Percentiles rank a stretch among this genome's conserved stretches.
These are phyloP conservation scores for Parelbella ahira DNA, from an alignment of 2,888 invertebrate genomes.

Conservation along the genomic window DNA sequence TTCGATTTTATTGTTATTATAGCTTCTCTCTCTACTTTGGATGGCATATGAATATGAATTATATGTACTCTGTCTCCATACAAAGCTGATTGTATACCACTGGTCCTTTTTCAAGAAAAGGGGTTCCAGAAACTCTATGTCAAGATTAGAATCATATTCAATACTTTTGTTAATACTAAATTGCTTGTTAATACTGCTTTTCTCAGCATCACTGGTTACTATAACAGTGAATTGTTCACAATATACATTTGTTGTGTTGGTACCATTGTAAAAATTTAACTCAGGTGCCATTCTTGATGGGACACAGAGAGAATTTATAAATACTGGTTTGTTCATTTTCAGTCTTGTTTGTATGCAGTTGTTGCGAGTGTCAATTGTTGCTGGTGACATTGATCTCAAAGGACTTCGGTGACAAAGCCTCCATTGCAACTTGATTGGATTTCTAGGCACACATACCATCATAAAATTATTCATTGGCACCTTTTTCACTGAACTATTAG, in stretches of 20 bases:
- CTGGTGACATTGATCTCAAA: slow-evolving; percentile 61
- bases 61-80: slow-evolving; percentile 51
- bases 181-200: slow-evolving; percentile 51
- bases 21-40: slow-evolving; percentile 56
- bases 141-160: slow-evolving; percentile 65
- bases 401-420: slow-evolving; percentile 62
- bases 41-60: slow-evolving; percentile 61
- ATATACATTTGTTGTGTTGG: slow-evolving; percentile 52
- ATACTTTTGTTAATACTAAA: slow-evolving; percentile 60
- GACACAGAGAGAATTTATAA: slow-evolving; percentile 64
- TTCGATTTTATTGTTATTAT: slow-evolving; percentile 51
- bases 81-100: slow-evolving; percentile 67
- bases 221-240: slow-evolving; percentile 62
- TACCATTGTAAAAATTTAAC: slow-evolving; percentile 53
- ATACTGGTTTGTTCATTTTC: slow-evolving; percentile 66
- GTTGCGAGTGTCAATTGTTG: slow-evolving; percentile 57
- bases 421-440: slow-evolving; percentile 57
- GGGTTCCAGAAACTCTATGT: slow-evolving; percentile 62
- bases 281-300: slow-evolving; percentile 68
- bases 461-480: slow-evolving; percentile 23
- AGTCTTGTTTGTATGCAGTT: slow-evolving; percentile 53
- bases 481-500: slow-evolving; percentile 17
- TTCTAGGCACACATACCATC: slow-evolving; percentile 41
- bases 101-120: slow-evolving; percentile 64
- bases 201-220: slow-evolving; percentile 56